Conservation (phyloP, 2,797 vertebrate genomes). For the Sebastes matsubarae region DNA sequence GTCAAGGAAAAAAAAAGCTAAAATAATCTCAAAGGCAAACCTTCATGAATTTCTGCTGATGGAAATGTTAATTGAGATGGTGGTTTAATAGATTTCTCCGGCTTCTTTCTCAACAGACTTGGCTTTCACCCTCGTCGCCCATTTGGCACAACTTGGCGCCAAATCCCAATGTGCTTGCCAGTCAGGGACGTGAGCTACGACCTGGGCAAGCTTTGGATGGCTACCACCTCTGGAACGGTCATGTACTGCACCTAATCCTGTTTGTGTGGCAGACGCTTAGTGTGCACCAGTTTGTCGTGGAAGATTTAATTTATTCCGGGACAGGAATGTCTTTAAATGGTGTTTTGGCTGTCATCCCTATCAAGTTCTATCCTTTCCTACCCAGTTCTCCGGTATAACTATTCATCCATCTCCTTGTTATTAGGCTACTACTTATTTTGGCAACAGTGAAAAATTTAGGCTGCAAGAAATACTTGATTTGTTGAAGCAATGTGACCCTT, state of each 20-base stretch:
- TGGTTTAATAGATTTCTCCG: neutral
- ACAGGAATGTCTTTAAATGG: neutral
- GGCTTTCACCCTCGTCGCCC: neutral
- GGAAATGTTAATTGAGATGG: neutral
- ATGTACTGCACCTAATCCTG: neutral
- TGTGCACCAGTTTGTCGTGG: neutral
- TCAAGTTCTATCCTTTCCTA: neutral
- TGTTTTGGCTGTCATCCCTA: neutral
- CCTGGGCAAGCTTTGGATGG: constrained; percentile 3
- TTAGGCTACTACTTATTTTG: neutral
- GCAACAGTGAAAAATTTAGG: neutral
- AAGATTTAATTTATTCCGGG: neutral
- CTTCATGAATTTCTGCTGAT: neutral
- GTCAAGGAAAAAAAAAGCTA: neutral
- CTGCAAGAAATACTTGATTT: neutral
- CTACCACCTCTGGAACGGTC: neutral
- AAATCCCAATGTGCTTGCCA: neutral
- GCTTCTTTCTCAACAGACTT: neutral
- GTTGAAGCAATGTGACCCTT: neutral
- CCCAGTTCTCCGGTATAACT: too few species aligned
- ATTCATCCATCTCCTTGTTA: neutral
- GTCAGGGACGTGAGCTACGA: constrained; percentile 6
- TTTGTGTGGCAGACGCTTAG: neutral
- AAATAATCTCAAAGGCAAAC: too few species aligned
- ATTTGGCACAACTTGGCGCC: accelerated